Conservation (phyloP, 2,113 vertebrate species). For the Guaruba guarouba region DNA sequence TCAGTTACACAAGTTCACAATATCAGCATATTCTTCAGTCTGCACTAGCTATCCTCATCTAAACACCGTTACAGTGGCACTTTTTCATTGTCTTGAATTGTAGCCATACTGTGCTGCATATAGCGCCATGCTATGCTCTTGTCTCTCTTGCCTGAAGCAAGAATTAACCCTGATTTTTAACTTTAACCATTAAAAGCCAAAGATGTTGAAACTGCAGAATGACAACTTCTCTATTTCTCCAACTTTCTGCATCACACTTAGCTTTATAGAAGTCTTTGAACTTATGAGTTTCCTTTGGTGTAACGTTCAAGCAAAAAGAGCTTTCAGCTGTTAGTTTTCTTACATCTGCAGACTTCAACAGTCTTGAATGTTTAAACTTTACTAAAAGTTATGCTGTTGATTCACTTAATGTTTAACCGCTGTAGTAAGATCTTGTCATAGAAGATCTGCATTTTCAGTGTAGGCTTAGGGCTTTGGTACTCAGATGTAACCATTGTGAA, state of each 20-base stretch:
- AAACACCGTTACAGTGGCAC: background rate
- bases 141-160: background rate
- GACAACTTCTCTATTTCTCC: background rate
- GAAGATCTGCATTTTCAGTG: background rate
- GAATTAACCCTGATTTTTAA: constrained; percentile 13
- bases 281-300: background rate
- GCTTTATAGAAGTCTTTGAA: background rate
- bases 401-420: background rate
- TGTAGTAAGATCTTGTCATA: background rate
- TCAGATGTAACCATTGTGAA: background rate
- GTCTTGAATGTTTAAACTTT: background rate
- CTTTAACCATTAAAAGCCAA: background rate
- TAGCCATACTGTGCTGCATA: background rate
- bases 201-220: background rate
- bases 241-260: background rate
- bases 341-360: background rate
- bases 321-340: background rate
- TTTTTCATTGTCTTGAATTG: background rate
- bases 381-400: background rate
- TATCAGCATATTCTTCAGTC: background rate
- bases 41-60: background rate
- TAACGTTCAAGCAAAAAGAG: background rate
- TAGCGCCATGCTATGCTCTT: background rate
- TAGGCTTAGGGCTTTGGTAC: background rate
- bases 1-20: background rate